Evolutionary conservation across 2,113 vertebrate genomes (phyloP), one percentile per base, ranked within the genome.

Genomic region (Xenopus borealis): DNA sequence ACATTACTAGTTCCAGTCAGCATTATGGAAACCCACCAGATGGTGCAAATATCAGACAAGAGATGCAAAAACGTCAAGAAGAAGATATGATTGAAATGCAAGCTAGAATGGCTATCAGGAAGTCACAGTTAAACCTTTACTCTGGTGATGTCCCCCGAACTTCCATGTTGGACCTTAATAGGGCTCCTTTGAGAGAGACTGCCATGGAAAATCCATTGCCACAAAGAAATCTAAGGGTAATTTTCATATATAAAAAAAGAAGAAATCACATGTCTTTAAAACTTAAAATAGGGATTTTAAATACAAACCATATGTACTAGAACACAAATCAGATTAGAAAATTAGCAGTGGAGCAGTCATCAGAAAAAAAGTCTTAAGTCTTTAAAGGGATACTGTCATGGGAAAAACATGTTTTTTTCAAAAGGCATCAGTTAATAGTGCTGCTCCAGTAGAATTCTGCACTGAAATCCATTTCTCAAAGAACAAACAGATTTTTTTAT

Each of bases 1-100:
- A 30, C 12, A 16, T 44, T 69, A 74, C 40, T 30, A 71, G 69
- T 63, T 77, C 14, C 66, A 40, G 0, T 44, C 95, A 95, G 82
- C 90, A 88, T 18, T 92, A 92, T 65, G 95, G 98, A 53, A 83
- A 83, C 10, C 79, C 86, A 0, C 85, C 86, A 68, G 94, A 98
- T 71, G 92, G 94, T 79, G 88, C 78, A n/a, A 81, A 93, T 0
- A 62, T 87, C 20, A 94, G 91, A 70, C 93, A 96, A n/a, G 96
- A 98, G 80, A 93, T 98, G 88, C 84, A 96, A n/a, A 96, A 94
- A 81, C 93, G 92, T 45, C 96, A 96, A 75, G 96, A 98, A 66
- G 94, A 97, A 80, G 95, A 96, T 83, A 91, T 98, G 82, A 89
- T 95, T 79, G 89, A 94, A 14, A 89, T 98, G 14, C 95, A 96